Evolutionary conservation across 2,888 invertebrate genomes (phyloP).

Genomic region (Catocala nupta): DNA sequence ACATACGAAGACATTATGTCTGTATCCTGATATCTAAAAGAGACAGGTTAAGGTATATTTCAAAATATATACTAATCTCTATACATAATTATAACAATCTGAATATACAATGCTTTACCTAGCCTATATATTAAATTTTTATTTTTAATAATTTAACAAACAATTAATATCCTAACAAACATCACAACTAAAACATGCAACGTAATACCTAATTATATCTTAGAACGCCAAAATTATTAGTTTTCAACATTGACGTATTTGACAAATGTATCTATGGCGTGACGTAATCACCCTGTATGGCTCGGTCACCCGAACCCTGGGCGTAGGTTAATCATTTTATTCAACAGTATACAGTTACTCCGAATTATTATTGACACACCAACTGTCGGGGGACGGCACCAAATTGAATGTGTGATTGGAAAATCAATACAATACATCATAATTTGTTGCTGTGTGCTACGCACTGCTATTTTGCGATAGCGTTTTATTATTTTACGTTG

Average conservation of each 20-base stretch:
- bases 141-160: too few species aligned
- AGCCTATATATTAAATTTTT: too few species aligned
- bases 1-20: too few species aligned
- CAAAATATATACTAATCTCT: too few species aligned
- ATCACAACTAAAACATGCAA: constrained; percentile 17
- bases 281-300: constrained; percentile 50
- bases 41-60: too few species aligned
- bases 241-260: constrained; percentile 29
- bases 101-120: too few species aligned
- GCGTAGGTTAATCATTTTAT: constrained; percentile 85
- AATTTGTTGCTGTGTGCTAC: constrained; percentile 8
- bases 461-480: not conserved
- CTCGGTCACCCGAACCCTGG: constrained; percentile 55
- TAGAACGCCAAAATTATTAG: constrained; percentile 7
- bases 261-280: constrained; percentile 48
- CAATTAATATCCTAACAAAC: not conserved
- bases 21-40: too few species aligned
- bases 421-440: constrained; percentile 69
- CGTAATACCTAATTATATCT: constrained; percentile 18
- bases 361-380: constrained; percentile 84
- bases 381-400: constrained; percentile 75
- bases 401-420: constrained; percentile 76
- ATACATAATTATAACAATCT: too few species aligned
- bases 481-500: not conserved
- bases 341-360: constrained; percentile 82